Base-by-base conservation (phyloP, 2,797 vertebrate genomes). In the Sebastes paucispinis region DNA sequence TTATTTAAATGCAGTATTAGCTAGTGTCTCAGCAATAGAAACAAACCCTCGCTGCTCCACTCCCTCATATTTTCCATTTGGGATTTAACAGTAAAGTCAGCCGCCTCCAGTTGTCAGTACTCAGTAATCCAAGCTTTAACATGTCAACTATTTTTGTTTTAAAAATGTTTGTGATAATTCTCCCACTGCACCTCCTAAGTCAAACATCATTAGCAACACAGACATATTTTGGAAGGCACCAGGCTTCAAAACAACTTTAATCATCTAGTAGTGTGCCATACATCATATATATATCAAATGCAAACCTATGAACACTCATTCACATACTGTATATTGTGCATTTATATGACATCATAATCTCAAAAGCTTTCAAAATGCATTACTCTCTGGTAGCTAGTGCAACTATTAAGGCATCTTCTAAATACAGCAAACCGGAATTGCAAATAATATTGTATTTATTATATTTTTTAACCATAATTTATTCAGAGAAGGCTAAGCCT, bases 201-300 rank as follows among this genome's bases (percentile, higher is more conserved):
- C 29, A 62, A 47, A 57, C 20, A 22, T 10, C 8, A 47, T 27
- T n/a, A 39, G 57, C 4, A 66, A 67, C 50, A 70, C 24, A 50
- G 50, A 71, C 8, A 74, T 36, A 27, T 55, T 27, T 62, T 47
- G 10, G 8, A 78, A 47, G 58, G 27, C 64, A 52, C 12, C 29
- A 43, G 2, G 3, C 79, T 88, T 88, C 69, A 81, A 81, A 85
- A 71, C 18, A 18, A 6, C 31, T 80, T 91, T 86, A 87, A 86
- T 89, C 12, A 66, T 70, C 62, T 78, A 71, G 1, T 74, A 29
- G 16, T 66, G 79, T 34, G 18, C 65, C 70, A 29, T 75, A 64
- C 50, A 22, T 82, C 14, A 16, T 34, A 29, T 9, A 29, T 9
- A 68, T 77, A 75, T 47, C n/a, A 81, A 76, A 73, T 77, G 59